phyloP scores from a whole-genome alignment of 1,140 invertebrate species.

The Tetragnatha versicolor region DNA sequence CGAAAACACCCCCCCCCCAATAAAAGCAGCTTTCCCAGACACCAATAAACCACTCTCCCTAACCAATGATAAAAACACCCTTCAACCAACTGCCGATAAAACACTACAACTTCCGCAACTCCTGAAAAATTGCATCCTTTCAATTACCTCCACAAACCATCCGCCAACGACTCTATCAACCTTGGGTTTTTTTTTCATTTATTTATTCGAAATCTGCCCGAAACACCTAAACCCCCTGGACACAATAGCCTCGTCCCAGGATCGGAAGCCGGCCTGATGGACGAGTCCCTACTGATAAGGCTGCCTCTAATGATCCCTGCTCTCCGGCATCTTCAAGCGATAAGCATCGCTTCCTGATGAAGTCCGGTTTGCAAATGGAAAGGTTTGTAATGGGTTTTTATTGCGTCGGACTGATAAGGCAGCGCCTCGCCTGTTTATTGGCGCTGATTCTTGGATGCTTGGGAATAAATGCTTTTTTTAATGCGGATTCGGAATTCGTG shows the following conservation, averaged over 20 bases:
- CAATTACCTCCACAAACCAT: too few species aligned
- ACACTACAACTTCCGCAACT: too few species aligned
- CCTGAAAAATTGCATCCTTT: too few species aligned
- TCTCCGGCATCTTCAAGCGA: constrained; percentile 34
- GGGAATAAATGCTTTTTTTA: constrained; percentile 15
- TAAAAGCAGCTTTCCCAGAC: too few species aligned
- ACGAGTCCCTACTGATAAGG: constrained; percentile 40
- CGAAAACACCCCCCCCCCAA: too few species aligned
- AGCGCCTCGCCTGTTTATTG: not conserved
- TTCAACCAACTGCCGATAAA: too few species aligned
- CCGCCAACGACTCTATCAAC: too few species aligned
- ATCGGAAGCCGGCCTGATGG: too few species aligned
- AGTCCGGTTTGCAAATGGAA: constrained; percentile 1
- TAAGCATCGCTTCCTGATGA: constrained; percentile 5
- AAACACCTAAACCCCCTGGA: not conserved
- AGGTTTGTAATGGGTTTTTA: constrained; percentile 48
- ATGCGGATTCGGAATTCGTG: not conserved
- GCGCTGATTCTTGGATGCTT: not conserved
- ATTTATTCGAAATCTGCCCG: not conserved
- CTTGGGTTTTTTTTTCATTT: too few species aligned
- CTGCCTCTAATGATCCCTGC: constrained; percentile 48
- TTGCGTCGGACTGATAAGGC: constrained; percentile 20
- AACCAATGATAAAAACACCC: too few species aligned
- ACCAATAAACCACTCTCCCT: too few species aligned
- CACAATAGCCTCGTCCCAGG: too few species aligned